These are phyloP conservation scores for Hippasteria phrygiana DNA, from an alignment of 53 echinoderm and acorn worm genomes.

Conservation along the genomic window DNA sequence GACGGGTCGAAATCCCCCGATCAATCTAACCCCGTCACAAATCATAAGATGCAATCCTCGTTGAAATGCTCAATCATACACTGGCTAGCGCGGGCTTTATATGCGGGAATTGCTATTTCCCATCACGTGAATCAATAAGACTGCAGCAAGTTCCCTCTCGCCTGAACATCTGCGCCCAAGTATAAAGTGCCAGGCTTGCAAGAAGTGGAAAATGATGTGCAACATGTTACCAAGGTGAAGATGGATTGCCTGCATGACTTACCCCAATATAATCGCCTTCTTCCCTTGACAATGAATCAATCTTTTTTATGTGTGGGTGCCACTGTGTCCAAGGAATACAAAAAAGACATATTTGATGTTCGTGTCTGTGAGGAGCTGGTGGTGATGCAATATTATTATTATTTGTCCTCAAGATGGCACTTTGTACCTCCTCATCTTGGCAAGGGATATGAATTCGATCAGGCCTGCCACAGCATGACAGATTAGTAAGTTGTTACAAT, in stretches of 20 bases:
- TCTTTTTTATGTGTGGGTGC: conserved; percentile 6
- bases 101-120: background rate
- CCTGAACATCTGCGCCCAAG: conserved; percentile 23
- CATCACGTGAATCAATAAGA: conserved; percentile 30
- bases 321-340: background rate
- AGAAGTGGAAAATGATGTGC: background rate
- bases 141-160: background rate
- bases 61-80: background rate
- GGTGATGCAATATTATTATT: background rate
- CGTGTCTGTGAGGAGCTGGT: background rate
- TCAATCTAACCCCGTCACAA: too few species aligned
- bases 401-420: background rate
- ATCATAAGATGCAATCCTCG: too few species aligned
- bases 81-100: background rate
- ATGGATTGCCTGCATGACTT: conserved; percentile 34
- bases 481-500: background rate
- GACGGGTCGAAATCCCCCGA: too few species aligned
- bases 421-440: conserved; percentile 7
- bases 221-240: conserved; percentile 28
- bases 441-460: background rate
- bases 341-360: background rate
- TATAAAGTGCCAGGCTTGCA: conserved; percentile 2
- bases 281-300: background rate
- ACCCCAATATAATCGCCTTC: conserved; percentile 14
- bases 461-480: background rate